Conservation (phyloP, 2,113 vertebrate species). For the Pristiophorus japonicus region DNA sequence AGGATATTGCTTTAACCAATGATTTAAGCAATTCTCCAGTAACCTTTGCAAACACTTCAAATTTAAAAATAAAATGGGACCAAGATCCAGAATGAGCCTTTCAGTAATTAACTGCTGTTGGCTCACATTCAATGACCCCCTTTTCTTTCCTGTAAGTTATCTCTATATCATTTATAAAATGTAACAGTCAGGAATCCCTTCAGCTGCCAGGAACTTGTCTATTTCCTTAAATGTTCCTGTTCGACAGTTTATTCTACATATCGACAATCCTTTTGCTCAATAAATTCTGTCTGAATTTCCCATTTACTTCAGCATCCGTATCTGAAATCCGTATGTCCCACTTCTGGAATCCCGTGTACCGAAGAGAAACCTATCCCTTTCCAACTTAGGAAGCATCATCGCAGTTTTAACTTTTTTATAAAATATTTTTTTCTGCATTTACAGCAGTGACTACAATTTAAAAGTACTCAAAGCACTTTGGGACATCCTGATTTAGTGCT, state of each 20-base stretch:
- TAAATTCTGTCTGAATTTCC: not conserved
- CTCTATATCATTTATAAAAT: too few species aligned
- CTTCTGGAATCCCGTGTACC: not conserved
- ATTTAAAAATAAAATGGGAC: too few species aligned
- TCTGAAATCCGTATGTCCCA: not conserved
- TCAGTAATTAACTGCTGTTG: too few species aligned
- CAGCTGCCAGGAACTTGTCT: not conserved
- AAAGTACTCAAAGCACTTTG: not conserved
- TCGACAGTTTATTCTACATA: not conserved
- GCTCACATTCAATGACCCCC: too few species aligned
- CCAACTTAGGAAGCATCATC: not conserved
- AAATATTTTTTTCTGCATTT: not conserved
- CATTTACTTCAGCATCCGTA: not conserved
- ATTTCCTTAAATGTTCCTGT: not conserved
- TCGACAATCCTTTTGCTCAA: not conserved
- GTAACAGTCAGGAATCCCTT: not conserved
- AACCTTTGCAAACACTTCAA: too few species aligned
- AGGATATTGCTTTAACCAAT: not conserved
- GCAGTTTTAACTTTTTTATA: not conserved
- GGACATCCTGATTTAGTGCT: not conserved
- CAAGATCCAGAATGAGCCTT: too few species aligned
- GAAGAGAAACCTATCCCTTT: not conserved
- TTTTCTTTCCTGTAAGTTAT: too few species aligned
- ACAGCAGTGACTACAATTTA: not conserved
- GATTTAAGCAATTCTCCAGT: not conserved